Evolutionary conservation across 1,140 invertebrate species (phyloP).

Genomic region (Choristoneura fumiferana): DNA sequence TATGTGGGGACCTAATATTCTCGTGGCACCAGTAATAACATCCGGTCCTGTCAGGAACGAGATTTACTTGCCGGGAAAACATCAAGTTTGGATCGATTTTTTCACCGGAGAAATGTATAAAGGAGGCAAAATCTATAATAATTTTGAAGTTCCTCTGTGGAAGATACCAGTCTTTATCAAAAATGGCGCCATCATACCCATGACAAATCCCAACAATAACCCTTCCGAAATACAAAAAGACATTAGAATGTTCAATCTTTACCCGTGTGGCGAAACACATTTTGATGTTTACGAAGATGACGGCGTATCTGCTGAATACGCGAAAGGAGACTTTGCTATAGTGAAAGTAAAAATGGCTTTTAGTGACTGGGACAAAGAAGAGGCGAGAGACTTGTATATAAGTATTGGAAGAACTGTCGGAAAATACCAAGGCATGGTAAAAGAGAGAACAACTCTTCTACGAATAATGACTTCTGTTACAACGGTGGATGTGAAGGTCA

Average conservation of each 20-base stretch:
- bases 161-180: constrained; percentile 68
- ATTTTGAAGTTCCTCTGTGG: constrained; percentile 57
- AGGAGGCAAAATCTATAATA: constrained; percentile 62
- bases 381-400: constrained; percentile 38
- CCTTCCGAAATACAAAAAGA: constrained; percentile 54
- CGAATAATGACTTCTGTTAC: constrained; percentile 49
- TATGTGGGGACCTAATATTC: constrained; percentile 67
- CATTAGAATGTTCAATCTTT: constrained; percentile 51
- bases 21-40: constrained; percentile 62
- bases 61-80: constrained; percentile 54
- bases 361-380: constrained; percentile 39
- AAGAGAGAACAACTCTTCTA: constrained; percentile 50
- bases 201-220: constrained; percentile 62
- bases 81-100: constrained; percentile 67
- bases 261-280: constrained; percentile 45
- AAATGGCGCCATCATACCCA: constrained; percentile 65
- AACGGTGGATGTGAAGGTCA: constrained; percentile 43
- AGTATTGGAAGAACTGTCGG: constrained; percentile 51
- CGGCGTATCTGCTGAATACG: constrained; percentile 51
- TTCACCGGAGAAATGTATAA: constrained; percentile 61
- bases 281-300: constrained; percentile 67
- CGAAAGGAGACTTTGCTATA: constrained; percentile 41
- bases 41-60: constrained; percentile 43
- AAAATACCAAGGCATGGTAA: constrained; percentile 43
- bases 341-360: constrained; percentile 44